Evolutionary conservation across 2,797 vertebrate genomes (phyloP), one percentile per base, ranked within the genome.

Genomic region (Rhinatrema bivittatum): DNA sequence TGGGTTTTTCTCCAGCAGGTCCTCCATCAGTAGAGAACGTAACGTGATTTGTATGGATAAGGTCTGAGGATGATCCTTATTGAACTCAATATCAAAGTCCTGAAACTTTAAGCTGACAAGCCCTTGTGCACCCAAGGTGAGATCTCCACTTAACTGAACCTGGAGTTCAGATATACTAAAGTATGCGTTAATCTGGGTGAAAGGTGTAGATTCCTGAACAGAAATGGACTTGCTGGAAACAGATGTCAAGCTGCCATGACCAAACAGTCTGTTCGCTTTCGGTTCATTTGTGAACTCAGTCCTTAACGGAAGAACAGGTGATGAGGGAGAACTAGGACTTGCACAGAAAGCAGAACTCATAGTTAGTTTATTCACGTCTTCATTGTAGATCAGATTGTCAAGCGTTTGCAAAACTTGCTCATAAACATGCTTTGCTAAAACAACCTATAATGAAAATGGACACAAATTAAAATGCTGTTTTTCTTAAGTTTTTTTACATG

Each of bases 361-460:
- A 46, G 60, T 79, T 54, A 46, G 64, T 39, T 58, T 80, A 38
- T 70, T 83, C 53, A 79, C 71, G 32, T 95, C 91, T 70, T 97
- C 93, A 9, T 57, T 96, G 45, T 91, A 85, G 30, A 88, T 89
- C 20, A 99, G 74, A 54, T 92, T 96, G 75, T 99, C 95, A 53
- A 99, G 67, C 0, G 95, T 99, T 51, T 99, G 93, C 14, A 98
- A 80, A 32, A 99, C 90, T 65, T 98, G 96, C 43, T 99, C 96
- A 36, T 98, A 98, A 0, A 99, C 94, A 0, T 91, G 81, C 57
- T 98, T 99, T 54, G 91, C 95, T 36, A 99, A 80, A 59, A 89
- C 93, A 46, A 99, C 94, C 96, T 99, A 60, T 2, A 50, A 43
- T 1, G 4, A 1, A 56, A 51, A 43, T 44, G 55, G 48, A 59